phyloP scores from a whole-genome alignment of 1,140 invertebrate genomes.

The Telenomus remus region DNA sequence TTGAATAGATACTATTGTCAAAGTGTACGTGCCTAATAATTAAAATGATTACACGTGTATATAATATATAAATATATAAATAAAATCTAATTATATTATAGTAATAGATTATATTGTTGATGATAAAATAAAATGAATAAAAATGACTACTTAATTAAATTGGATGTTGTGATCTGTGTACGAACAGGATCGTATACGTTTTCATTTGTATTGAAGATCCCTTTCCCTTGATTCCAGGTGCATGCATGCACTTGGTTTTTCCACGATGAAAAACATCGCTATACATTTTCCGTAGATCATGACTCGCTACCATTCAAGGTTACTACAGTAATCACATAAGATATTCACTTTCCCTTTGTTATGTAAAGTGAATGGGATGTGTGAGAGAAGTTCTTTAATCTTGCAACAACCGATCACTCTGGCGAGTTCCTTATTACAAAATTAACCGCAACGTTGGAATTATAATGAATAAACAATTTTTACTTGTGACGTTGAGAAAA shows the following conservation, averaged over 20 bases:
- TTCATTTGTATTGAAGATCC: background rate
- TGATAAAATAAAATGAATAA: conserved; percentile 27
- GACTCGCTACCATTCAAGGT: conserved; percentile 58
- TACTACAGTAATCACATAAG: conserved; percentile 57
- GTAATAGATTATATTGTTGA: conserved; percentile 4
- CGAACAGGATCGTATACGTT: background rate
- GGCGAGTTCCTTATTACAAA: conserved; percentile 45
- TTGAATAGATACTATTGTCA: conserved; percentile 61
- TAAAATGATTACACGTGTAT: conserved; percentile 58
- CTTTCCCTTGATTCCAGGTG: conserved; percentile 36
- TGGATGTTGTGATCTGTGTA: conserved; percentile 3
- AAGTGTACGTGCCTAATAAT: conserved; percentile 62
- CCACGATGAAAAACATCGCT: conserved; percentile 32
- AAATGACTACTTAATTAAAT: conserved; percentile 22
- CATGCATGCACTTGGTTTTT: conserved; percentile 41
- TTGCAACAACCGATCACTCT: conserved; percentile 22
- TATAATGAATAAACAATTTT: conserved; percentile 30
- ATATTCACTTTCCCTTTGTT: conserved; percentile 62
- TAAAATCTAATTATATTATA: conserved; percentile 29
- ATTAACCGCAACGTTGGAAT: conserved; percentile 39
- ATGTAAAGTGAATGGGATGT: conserved; percentile 60
- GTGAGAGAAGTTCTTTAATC: conserved; percentile 53
- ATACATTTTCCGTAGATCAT: conserved; percentile 51
- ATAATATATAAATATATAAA: conserved; percentile 51
- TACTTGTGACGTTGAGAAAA: conserved; percentile 8